Percentiles rank a stretch among this genome's conserved stretches.
phyloP scores from a whole-genome alignment of 2,888 invertebrate genomes.

The Pristionchus japonicus region DNA sequence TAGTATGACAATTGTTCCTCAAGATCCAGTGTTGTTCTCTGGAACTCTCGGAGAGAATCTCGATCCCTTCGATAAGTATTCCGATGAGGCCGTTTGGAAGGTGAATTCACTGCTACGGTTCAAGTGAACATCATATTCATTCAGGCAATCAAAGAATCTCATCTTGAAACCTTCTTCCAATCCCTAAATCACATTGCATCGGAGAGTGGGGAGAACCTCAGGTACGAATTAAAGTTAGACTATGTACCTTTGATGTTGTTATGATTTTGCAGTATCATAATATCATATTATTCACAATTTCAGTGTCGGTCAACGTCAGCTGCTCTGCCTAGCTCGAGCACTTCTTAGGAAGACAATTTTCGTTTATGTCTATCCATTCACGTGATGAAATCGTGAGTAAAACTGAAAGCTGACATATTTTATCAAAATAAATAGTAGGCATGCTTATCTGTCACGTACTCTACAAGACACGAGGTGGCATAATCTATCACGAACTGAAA shows the following conservation, averaged over 20 bases:
- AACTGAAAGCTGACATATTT: no score
- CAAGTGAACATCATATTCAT: neutral
- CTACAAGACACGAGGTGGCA: no score
- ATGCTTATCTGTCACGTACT: no score
- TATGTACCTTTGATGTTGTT: no score
- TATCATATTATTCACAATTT: neutral
- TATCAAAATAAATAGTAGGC: no score
- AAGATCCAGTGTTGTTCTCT: slow-evolving; percentile 95
- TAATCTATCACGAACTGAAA: no score
- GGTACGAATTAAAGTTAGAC: no score
- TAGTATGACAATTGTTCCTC: slow-evolving; percentile 83
- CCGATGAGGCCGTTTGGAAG: slow-evolving; percentile 88
- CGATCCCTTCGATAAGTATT: slow-evolving; percentile 87
- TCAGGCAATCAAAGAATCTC: slow-evolving; percentile 81
- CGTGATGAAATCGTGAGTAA: no score
- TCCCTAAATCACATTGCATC: slow-evolving; percentile 87
- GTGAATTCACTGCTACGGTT: slow-evolving; percentile 69
- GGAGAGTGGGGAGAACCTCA: slow-evolving; percentile 90
- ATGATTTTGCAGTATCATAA: no score
- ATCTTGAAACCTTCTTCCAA: slow-evolving; percentile 88
- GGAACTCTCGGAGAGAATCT: slow-evolving; percentile 91
- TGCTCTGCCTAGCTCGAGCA: slow-evolving; percentile 71
- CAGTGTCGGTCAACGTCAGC: slow-evolving; percentile 72
- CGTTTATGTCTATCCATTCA: no score
- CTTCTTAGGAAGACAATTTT: slow-evolving; percentile 65